Percentiles rank a stretch among this genome's conserved stretches.
Evolutionary conservation across 2,797 vertebrate species (phyloP).

Genomic region (Hapalemur alaotrensis): DNA sequence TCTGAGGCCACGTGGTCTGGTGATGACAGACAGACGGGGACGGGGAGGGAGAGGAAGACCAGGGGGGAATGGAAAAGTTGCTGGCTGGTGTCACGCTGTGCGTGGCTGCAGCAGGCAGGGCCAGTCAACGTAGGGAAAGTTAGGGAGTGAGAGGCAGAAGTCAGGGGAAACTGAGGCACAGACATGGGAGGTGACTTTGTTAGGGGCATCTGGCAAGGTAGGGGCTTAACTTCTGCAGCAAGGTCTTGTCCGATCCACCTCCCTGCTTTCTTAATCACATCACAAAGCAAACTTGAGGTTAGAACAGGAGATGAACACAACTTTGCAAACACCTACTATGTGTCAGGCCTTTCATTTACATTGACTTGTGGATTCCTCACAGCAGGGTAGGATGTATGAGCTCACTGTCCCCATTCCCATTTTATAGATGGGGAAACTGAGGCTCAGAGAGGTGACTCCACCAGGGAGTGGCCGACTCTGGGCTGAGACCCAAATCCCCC

Average conservation of each 20-base stretch:
- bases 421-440: conserved; percentile 6
- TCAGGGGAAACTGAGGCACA: not conserved
- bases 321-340: not conserved
- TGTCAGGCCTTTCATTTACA: not conserved
- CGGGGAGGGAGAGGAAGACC: not conserved
- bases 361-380: not conserved
- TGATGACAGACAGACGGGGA: not conserved
- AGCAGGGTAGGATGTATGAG: not conserved
- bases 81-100: not conserved
- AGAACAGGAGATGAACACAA: not conserved
- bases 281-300: not conserved
- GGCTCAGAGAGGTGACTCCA: not conserved
- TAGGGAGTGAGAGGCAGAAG: not conserved
- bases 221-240: not conserved
- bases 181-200: too few relatives aligned
- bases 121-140: rapidly evolving
- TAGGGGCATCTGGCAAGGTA: not conserved
- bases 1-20: not conserved
- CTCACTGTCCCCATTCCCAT: not conserved
- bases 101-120: not conserved
- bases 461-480: not conserved
- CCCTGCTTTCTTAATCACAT: not conserved
- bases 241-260: too few relatives aligned
- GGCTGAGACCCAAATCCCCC: not conserved
- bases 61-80: too few relatives aligned